Evolutionary conservation across 1,140 invertebrate genomes (phyloP), one percentile per base, ranked within the genome.

Genomic region (Xylocopa sonorina): DNA sequence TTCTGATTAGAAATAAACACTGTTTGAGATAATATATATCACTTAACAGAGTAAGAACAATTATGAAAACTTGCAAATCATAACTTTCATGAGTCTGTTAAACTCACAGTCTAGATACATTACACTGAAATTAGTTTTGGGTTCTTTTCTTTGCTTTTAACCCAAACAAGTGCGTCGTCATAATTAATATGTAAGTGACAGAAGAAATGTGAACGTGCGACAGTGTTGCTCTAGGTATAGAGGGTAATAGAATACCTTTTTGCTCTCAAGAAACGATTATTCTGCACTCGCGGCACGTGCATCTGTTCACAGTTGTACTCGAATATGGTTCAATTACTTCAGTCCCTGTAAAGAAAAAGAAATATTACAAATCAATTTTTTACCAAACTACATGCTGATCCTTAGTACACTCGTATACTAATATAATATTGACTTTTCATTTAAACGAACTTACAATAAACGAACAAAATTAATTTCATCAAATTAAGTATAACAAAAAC

Each of bases 231-330:
- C 87, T 87, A 91, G 91, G 88, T 90, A 92, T 91, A 91, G 89
- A 92, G 89, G 83, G 76, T 88, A 91, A 90, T 90, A 89, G 88
- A 91, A 92, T 93, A 93, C 92, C 92, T 93, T 92, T 90, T 83
- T 71, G 79, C 83, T 84, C 86, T 90, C 87, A 89, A 86, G 80
- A 88, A 80, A 89, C 34, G 90, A 89, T 89, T 88, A 86, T 83
- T 88, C 88, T 80, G 88, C 88, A 85, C 62, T 89, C 80, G 78
- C 69, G 78, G 80, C 73, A 78, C 67, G 79, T 77, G 73, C 80
- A 83, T 82, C 87, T 79, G 74, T 86, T 86, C 64, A 46, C 73
- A 63, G 72, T 76, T 73, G 81, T 82, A 83, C 68, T 87, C 62
- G 82, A 68, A 74, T 72, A 80, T 57, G 79, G 60, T 84, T 84